phyloP scores from a whole-genome alignment of 2,797 vertebrate species.

The Danio tinwini region DNA sequence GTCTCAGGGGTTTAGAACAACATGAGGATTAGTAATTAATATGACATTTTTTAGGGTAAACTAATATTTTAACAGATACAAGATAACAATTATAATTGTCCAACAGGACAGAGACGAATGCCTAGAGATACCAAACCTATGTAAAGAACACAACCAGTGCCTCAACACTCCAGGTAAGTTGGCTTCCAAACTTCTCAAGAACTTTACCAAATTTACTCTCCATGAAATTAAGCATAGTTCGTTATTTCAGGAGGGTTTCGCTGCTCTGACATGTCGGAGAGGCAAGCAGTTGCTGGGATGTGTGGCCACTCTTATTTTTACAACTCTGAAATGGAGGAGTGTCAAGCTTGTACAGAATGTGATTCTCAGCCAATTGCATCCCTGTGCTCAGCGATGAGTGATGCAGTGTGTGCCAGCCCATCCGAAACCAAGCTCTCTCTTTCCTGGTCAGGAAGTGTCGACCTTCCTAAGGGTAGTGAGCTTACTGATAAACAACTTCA shows the following conservation, averaged over 20 bases:
- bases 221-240: background rate
- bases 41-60: background rate
- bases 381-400: constrained; percentile 80
- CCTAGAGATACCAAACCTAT: constrained; percentile 81
- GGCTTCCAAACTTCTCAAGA: background rate
- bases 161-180: constrained; percentile 86
- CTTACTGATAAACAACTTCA: constrained; percentile 79
- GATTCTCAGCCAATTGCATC: constrained; percentile 75
- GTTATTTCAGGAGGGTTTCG: constrained; percentile 84
- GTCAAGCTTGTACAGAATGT: constrained; percentile 85
- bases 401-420: constrained; percentile 76
- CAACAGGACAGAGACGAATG: constrained; percentile 90
- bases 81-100: constrained; percentile 9
- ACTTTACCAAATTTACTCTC: background rate
- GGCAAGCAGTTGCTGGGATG: constrained; percentile 78
- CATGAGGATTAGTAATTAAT: no score
- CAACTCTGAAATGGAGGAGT: constrained; percentile 85
- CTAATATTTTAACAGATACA: background rate
- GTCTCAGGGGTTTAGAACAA: no score
- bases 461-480: constrained; percentile 71
- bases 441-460: constrained; percentile 80
- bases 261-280: constrained; percentile 85
- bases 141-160: constrained; percentile 85
- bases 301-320: constrained; percentile 87
- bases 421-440: constrained; percentile 77